Percentiles rank a stretch among this genome's conserved stretches.
These are phyloP conservation scores for Gulo gulo DNA, from an alignment of 2,113 vertebrate genomes.

Conservation along the genomic window DNA sequence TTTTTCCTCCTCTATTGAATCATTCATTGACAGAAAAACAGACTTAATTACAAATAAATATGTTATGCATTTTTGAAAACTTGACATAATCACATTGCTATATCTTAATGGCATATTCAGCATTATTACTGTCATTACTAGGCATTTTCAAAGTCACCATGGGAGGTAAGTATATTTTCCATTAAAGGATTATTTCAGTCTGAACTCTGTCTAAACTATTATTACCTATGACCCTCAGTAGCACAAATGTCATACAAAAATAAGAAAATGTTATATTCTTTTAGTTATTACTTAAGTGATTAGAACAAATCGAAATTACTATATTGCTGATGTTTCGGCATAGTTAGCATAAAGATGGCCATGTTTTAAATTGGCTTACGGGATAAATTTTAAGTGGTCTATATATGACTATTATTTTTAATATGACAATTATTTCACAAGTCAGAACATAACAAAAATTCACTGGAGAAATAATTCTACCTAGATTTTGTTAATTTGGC, in stretches of 20 bases:
- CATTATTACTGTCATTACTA: conserved; percentile 46
- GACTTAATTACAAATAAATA: conserved; percentile 28
- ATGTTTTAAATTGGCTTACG: not conserved
- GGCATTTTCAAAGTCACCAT: conserved; percentile 54
- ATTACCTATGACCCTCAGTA: conserved; percentile 8
- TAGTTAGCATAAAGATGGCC: not conserved
- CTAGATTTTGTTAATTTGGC: not conserved
- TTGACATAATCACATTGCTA: conserved; percentile 8
- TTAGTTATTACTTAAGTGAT: not conserved
- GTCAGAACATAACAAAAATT: not conserved
- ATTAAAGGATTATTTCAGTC: conserved; percentile 52
- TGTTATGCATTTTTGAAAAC: not conserved
- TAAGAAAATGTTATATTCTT: conserved; percentile 14
- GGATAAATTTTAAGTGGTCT: not conserved
- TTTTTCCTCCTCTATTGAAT: not conserved
- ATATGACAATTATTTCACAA: not conserved
- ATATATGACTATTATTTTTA: not conserved
- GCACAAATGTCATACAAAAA: conserved; percentile 21
- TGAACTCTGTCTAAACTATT: conserved; percentile 22
- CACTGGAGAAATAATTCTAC: not conserved
- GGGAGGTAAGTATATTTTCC: conserved; percentile 49
- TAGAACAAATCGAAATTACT: not conserved
- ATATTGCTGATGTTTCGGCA: not conserved
- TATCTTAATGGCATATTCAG: conserved; percentile 39
- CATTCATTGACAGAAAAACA: conserved; percentile 34